Evolutionary conservation across 2,797 vertebrate species (phyloP).

Genomic region (Sylvia borin): DNA sequence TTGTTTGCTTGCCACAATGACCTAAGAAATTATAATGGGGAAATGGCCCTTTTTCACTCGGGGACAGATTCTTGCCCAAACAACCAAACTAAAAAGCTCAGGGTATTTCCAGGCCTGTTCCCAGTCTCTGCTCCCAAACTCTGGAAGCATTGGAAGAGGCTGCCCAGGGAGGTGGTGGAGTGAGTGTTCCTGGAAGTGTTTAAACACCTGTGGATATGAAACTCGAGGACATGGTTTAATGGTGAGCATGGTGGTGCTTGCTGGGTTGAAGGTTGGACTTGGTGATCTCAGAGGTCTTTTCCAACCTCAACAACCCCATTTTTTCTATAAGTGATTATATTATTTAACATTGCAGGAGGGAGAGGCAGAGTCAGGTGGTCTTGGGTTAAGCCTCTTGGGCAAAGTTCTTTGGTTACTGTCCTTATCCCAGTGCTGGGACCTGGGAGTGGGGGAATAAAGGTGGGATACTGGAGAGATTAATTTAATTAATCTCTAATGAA

Average conservation of each 20-base stretch:
- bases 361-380: neutral
- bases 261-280: neutral
- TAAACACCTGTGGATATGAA: neutral
- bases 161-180: neutral
- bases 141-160: neutral
- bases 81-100: neutral
- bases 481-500: neutral
- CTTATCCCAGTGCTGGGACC: neutral
- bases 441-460: neutral
- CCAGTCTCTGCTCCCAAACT: neutral
- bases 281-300: neutral
- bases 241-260: neutral
- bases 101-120: neutral
- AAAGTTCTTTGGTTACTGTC: neutral
- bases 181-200: neutral
- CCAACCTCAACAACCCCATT: neutral
- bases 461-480: neutral
- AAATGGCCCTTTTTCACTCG: neutral
- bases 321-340: neutral
- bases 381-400: neutral
- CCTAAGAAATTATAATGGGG: neutral
- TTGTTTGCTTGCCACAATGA: neutral
- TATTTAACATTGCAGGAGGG: neutral
- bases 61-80: neutral
- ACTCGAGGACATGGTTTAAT: rapidly evolving